Evolutionary conservation across 1,140 invertebrate species (phyloP).

Genomic region (Akabosia matsudoensis): DNA sequence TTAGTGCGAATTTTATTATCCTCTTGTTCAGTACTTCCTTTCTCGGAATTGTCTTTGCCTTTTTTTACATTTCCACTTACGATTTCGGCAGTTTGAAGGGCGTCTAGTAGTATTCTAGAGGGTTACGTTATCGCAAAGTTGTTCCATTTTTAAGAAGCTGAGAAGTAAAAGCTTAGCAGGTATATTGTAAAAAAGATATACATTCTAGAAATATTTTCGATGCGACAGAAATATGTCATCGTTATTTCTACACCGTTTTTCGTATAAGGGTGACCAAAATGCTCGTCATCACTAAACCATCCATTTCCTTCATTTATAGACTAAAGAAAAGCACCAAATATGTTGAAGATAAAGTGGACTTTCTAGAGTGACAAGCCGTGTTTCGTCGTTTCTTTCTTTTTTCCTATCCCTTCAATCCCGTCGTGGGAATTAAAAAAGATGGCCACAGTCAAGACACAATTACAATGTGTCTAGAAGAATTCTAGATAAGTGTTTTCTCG

Average conservation of each 20-base stretch:
- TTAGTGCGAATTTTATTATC: conserved; percentile 21
- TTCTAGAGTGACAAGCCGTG: background rate
- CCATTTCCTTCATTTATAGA: background rate
- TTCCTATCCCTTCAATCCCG: background rate
- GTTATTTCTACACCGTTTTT: too few species aligned
- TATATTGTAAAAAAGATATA: too few species aligned
- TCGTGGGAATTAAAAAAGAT: background rate
- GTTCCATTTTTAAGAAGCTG: background rate
- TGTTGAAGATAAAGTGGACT: conserved; percentile 1
- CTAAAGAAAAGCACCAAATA: background rate
- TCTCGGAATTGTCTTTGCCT: background rate
- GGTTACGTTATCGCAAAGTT: background rate
- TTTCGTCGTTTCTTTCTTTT: too few species aligned
- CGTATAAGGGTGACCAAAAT: too few species aligned
- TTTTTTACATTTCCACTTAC: background rate
- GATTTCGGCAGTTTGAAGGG: background rate
- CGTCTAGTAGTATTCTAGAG: too few species aligned
- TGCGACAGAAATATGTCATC: too few species aligned
- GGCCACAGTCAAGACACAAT: background rate
- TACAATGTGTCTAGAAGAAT: background rate
- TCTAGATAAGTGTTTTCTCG: background rate
- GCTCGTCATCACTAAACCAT: background rate
- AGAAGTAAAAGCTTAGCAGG: too few species aligned
- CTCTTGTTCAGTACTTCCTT: background rate
- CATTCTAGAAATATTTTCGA: too few species aligned